Percentiles rank a stretch among this genome's conserved stretches.
These are phyloP conservation scores for Pseudobourletiella spinata DNA, from an alignment of 1,140 invertebrate genomes.

Conservation along the genomic window DNA sequence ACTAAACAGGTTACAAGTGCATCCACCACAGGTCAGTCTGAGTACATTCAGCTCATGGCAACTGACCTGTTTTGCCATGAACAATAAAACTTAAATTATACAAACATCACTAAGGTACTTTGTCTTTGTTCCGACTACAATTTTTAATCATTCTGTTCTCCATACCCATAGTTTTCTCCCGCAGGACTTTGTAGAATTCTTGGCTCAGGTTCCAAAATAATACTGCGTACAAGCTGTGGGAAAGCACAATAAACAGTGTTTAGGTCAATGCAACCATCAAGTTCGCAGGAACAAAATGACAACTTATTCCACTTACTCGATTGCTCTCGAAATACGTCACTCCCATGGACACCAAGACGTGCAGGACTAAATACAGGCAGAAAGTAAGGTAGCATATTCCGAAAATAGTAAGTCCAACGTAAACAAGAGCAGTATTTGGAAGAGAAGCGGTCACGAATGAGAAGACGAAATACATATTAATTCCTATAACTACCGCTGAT, in stretches of 20 bases:
- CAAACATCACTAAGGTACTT: no score
- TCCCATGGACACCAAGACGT: slow-evolving; percentile 60
- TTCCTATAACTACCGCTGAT: slow-evolving; percentile 61
- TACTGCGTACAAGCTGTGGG: neutral
- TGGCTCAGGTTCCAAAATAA: slow-evolving; percentile 15
- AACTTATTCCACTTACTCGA: neutral
- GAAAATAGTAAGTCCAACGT: slow-evolving; percentile 49
- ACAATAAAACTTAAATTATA: no score
- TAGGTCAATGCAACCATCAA: no score
- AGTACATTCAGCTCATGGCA: no score
- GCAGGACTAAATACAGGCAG: slow-evolving; percentile 57
- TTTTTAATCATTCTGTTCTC: slow-evolving; percentile 6
- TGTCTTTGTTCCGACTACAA: no score
- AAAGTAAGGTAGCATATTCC: slow-evolving; percentile 59
- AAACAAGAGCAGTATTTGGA: slow-evolving; percentile 47
- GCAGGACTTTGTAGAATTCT: slow-evolving; percentile 14
- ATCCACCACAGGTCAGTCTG: no score
- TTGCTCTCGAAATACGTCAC: neutral
- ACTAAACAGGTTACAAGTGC: no score
- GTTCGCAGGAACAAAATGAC: no score
- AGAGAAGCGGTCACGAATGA: slow-evolving; percentile 47
- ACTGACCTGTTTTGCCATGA: no score
- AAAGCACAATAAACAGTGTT: neutral
- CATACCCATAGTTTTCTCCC: slow-evolving; percentile 33
- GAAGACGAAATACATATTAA: slow-evolving; percentile 74